Conservation (phyloP, 2,888 invertebrate species). For the Caenorhabditis panamensis region DNA sequence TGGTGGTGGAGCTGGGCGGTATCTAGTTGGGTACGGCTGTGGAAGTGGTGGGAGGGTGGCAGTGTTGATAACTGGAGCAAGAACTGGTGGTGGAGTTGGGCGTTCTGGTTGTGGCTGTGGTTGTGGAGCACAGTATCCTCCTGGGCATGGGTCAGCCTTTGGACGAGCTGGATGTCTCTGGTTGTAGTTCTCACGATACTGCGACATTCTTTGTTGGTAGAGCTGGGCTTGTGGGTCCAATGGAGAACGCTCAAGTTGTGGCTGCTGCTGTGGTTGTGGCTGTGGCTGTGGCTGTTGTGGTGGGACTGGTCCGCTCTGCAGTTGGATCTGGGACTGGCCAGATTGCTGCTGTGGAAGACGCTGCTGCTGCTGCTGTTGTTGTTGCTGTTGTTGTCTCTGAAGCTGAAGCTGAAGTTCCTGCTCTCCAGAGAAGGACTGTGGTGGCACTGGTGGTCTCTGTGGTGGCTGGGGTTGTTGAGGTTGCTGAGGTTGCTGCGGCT, state of each 20-base stretch:
- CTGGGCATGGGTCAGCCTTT: slow-evolving; percentile 73
- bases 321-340: slow-evolving; percentile 61
- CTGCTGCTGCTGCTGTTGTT: slow-evolving; percentile 39
- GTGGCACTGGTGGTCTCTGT: slow-evolving; percentile 49
- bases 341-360: slow-evolving; percentile 47
- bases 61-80: slow-evolving; percentile 63
- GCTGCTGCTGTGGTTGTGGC: slow-evolving; percentile 32
- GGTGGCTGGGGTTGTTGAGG: slow-evolving; percentile 30
- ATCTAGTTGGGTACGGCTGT: slow-evolving; percentile 62
- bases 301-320: slow-evolving; percentile 49
- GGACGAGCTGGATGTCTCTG: slow-evolving; percentile 75
- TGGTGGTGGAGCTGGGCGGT: slow-evolving; percentile 74
- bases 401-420: slow-evolving; percentile 46
- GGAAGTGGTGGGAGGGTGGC: slow-evolving; percentile 63
- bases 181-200: slow-evolving; percentile 69
- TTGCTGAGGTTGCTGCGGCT: slow-evolving; percentile 36
- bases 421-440: slow-evolving; percentile 51
- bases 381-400: slow-evolving; percentile 41
- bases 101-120: slow-evolving; percentile 55
- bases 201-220: slow-evolving; percentile 70
- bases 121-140: slow-evolving; percentile 66
- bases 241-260: slow-evolving; percentile 60
- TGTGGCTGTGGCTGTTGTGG: slow-evolving; percentile 46
- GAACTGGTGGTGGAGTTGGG: slow-evolving; percentile 69
- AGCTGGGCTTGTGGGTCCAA: slow-evolving; percentile 66